Evolutionary conservation across 2,888 invertebrate genomes (phyloP).

Genomic region (Cephus nigrinus): DNA sequence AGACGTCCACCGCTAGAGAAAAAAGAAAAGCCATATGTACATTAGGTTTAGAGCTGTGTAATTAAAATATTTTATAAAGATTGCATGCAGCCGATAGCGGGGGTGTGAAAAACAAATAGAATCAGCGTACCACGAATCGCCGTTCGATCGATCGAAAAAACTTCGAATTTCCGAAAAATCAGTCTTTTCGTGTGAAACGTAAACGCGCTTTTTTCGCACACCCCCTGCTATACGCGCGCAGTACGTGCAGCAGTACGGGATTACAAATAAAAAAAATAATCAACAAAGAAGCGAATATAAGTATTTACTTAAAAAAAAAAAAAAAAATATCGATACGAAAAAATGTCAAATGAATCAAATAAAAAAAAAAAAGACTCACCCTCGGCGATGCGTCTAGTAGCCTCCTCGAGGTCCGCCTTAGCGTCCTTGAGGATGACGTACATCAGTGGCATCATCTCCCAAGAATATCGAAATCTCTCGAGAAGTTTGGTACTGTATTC

Average conservation of each 20-base stretch:
- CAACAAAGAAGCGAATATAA: background rate
- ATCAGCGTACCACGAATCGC: background rate
- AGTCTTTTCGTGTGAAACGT: background rate
- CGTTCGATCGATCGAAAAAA: background rate
- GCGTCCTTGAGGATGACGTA: conserved; percentile 84
- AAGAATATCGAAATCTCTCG: conserved; percentile 82
- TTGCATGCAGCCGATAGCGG: background rate
- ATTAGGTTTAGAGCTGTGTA: background rate
- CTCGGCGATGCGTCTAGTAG: conserved; percentile 80
- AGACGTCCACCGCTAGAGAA: background rate
- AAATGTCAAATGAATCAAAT: conserved; percentile 16
- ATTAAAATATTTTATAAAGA: background rate
- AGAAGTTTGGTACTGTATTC: conserved; percentile 81
- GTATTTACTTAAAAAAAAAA: background rate
- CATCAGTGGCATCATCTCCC: conserved; percentile 84
- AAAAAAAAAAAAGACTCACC: conserved; percentile 68
- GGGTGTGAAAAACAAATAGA: background rate
- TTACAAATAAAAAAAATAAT: background rate
- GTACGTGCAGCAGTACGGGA: background rate
- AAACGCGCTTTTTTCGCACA: background rate
- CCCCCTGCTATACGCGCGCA: background rate
- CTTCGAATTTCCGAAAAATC: background rate
- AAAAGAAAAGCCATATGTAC: background rate
- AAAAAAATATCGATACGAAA: background rate
- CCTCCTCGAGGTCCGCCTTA: conserved; percentile 79